Conservation (phyloP, 2,113 vertebrate genomes). For the Cavia aperea region DNA sequence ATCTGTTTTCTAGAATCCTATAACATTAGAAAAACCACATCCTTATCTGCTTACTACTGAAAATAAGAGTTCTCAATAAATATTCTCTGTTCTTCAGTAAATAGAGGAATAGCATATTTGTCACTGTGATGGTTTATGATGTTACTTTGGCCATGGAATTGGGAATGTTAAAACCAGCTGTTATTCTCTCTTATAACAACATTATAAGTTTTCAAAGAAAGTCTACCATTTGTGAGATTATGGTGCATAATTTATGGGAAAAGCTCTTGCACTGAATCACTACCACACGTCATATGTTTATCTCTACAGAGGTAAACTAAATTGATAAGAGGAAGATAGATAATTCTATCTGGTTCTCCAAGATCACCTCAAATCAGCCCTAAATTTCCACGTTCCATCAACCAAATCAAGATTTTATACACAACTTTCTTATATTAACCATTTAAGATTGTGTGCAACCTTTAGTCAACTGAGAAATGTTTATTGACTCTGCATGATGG, state of each 20-base stretch:
- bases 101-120: not conserved
- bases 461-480: slow-evolving; percentile 44
- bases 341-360: not conserved
- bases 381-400: not conserved
- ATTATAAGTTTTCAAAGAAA: not conserved
- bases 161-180: not conserved
- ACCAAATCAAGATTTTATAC: not conserved
- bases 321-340: not conserved
- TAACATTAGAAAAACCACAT: slow-evolving; percentile 44
- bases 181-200: not conserved
- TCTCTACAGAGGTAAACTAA: not conserved
- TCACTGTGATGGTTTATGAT: slow-evolving; percentile 15
- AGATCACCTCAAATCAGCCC: not conserved
- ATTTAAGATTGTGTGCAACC: not conserved
- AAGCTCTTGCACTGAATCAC: not conserved
- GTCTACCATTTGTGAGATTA: not conserved
- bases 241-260: not conserved
- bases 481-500: slow-evolving; percentile 6
- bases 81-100: not conserved
- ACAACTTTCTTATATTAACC: not conserved
- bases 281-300: not conserved
- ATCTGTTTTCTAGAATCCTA: not conserved
- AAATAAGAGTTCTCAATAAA: slow-evolving; percentile 34
- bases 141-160: slow-evolving; percentile 4
- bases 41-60: slow-evolving; percentile 47